Percentiles rank a stretch among this genome's conserved stretches.
phyloP scores from a whole-genome alignment of 2,888 invertebrate genomes.

The Dione juno region DNA sequence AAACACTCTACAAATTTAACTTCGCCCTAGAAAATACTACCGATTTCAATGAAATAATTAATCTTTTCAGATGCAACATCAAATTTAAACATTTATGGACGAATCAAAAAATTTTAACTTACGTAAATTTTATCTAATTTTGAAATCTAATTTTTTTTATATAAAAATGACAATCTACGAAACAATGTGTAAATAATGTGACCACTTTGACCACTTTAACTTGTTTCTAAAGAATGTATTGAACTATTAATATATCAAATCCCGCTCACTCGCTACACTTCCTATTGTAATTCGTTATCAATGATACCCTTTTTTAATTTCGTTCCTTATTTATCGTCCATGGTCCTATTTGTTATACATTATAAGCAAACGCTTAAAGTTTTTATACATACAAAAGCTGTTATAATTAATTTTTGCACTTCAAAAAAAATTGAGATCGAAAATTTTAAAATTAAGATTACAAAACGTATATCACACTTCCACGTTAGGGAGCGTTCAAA shows the following conservation, averaged over 20 bases:
- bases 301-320: slow-evolving; percentile 22
- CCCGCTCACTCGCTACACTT: slow-evolving; percentile 2
- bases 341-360: slow-evolving; percentile 19
- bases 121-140: slow-evolving; percentile 26
- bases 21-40: slow-evolving; percentile 1
- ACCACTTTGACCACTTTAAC: neutral
- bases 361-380: slow-evolving; percentile 7
- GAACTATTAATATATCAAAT: slow-evolving; percentile 12
- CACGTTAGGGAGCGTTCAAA: too few species aligned
- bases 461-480: too few species aligned
- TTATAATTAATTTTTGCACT: neutral
- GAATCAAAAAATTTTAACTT: slow-evolving; percentile 24
- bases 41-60: slow-evolving; percentile 1
- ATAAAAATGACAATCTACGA: slow-evolving; percentile 12
- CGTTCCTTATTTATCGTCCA: slow-evolving; percentile 19
- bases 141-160: slow-evolving; percentile 6
- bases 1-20: neutral
- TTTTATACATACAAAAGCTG: slow-evolving; percentile 4
- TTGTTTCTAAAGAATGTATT: neutral
- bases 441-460: too few species aligned
- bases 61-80: slow-evolving; percentile 11
- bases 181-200: slow-evolving; percentile 17
- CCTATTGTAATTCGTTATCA: slow-evolving; percentile 16
- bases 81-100: slow-evolving; percentile 27
- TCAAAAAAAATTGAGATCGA: neutral